Percentiles rank a stretch among this genome's conserved stretches.
Evolutionary conservation across 2,113 vertebrate genomes (phyloP).

Genomic region (Sturnira hondurensis): DNA sequence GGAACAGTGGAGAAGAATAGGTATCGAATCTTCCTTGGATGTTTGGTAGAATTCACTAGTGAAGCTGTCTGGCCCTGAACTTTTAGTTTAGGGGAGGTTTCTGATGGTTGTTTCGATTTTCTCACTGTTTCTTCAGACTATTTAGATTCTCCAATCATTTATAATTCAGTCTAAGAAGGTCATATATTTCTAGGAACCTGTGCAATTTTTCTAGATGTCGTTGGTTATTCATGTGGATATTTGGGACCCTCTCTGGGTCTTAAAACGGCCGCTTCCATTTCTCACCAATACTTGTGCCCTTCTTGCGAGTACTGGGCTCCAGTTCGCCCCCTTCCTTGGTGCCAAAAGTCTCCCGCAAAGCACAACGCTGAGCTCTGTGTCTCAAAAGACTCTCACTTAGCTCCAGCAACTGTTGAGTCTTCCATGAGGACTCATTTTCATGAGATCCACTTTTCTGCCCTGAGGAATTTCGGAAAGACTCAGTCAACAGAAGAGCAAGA

Average conservation of each 20-base stretch:
- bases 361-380: not conserved
- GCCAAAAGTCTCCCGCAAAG: not conserved
- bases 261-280: not conserved
- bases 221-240: not conserved
- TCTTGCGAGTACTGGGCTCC: not conserved
- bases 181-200: too few species aligned
- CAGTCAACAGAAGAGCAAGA: not conserved
- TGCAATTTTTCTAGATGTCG: not conserved
- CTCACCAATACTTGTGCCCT: not conserved
- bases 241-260: not conserved
- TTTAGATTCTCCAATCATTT: too few species aligned
- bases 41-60: too few species aligned
- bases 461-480: not conserved
- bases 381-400: slow-evolving; percentile 2
- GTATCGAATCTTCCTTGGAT: too few species aligned
- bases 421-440: not conserved
- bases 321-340: not conserved
- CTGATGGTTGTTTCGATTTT: too few species aligned
- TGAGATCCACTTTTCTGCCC: not conserved
- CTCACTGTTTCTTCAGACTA: too few species aligned
- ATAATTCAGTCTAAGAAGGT: too few species aligned
- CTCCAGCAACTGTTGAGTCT: not conserved
- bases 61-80: too few species aligned
- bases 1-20: too few species aligned
- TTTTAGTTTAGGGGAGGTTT: too few species aligned